A percentile compares a stretch with the other conserved stretches of the same genome.
These are phyloP conservation scores for Eupelmus urozonus DNA, from an alignment of 2,888 invertebrate species.

Conservation along the genomic window DNA sequence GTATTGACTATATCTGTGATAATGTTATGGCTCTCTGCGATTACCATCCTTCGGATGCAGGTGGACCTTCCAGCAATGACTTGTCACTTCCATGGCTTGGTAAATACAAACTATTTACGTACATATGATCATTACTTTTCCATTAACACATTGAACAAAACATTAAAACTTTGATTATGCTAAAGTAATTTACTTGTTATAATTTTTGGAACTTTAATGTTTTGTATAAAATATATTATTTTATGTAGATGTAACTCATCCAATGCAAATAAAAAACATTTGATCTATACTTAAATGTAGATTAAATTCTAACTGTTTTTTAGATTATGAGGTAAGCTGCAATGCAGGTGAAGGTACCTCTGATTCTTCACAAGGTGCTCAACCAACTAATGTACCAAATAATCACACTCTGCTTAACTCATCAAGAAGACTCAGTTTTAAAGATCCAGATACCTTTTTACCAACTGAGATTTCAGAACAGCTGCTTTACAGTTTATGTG, in stretches of 20 bases:
- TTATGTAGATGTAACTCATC: too few relatives aligned
- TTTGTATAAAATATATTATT: too few relatives aligned
- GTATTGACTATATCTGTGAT: slow-evolving; percentile 83
- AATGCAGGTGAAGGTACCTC: slow-evolving; percentile 55
- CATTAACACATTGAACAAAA: too few relatives aligned
- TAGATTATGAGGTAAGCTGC: slow-evolving; percentile 58
- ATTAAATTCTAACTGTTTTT: slow-evolving; percentile 8
- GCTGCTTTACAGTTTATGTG: slow-evolving; percentile 79
- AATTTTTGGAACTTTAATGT: too few relatives aligned
- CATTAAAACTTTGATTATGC: too few relatives aligned
- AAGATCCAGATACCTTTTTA: slow-evolving; percentile 80
- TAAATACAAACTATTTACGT: slow-evolving; percentile 34
- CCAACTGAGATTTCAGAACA: slow-evolving; percentile 81
- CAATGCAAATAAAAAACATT: too few relatives aligned
- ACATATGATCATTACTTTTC: background rate
- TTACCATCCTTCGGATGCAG: slow-evolving; percentile 70
- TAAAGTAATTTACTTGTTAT: background rate
- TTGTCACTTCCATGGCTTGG: slow-evolving; percentile 60
- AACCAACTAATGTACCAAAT: slow-evolving; percentile 60
- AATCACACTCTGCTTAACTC: slow-evolving; percentile 63
- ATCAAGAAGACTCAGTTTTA: slow-evolving; percentile 76
- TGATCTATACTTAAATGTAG: too few relatives aligned
- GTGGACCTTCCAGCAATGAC: slow-evolving; percentile 70
- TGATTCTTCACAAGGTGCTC: slow-evolving; percentile 59
- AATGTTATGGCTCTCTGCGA: slow-evolving; percentile 80